Evolutionary conservation across 2,113 vertebrate species (phyloP).

Genomic region (Gambusia holbrooki): DNA sequence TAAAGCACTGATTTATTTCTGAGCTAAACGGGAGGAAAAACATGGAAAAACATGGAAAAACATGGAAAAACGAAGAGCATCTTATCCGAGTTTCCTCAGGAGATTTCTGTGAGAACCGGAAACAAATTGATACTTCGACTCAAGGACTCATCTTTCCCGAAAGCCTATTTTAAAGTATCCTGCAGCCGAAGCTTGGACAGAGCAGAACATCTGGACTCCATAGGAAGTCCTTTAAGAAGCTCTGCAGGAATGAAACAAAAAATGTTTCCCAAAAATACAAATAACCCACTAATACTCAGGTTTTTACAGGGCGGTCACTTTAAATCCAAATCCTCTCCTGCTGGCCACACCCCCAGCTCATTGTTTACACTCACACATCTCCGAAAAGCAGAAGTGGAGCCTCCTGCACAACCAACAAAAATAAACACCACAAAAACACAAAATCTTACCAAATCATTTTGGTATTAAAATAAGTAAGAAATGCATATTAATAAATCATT

Average conservation of each 20-base stretch:
- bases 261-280: neutral
- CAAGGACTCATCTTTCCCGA: conserved; percentile 37
- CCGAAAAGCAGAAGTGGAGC: too few relatives aligned
- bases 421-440: too few relatives aligned
- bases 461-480: too few relatives aligned
- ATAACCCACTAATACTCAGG: neutral
- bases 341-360: too few relatives aligned
- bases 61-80: too few relatives aligned
- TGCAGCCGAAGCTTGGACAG: neutral
- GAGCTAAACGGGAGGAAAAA: too few relatives aligned
- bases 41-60: neutral
- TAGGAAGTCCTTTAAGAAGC: neutral
- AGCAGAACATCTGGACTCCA: conserved; percentile 1
- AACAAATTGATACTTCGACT: conserved; percentile 41
- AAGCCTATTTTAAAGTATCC: conserved; percentile 34
- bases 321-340: too few relatives aligned
- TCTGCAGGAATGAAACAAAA: neutral
- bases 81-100: conserved; percentile 27
- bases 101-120: conserved; percentile 30
- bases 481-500: too few relatives aligned
- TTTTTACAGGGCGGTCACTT: neutral
- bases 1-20: too few relatives aligned
- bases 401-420: too few relatives aligned
- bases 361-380: too few relatives aligned
- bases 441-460: too few relatives aligned